Evolutionary conservation across 2,888 invertebrate species (phyloP).

Genomic region (Monochamus alternatus): DNA sequence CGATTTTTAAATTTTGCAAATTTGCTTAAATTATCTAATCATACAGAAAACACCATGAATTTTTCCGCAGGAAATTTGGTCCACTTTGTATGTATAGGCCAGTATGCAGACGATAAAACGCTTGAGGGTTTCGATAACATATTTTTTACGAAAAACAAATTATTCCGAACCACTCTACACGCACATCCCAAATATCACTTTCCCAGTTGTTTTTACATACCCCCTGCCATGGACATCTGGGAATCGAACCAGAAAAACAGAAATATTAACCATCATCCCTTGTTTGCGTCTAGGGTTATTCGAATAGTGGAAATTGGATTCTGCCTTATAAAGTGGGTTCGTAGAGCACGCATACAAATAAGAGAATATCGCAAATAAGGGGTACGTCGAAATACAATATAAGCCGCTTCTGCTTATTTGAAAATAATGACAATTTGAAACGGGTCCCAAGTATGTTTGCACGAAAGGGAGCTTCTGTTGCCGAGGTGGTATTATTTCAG

Average conservation of each 20-base stretch:
- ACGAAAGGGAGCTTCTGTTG: not conserved
- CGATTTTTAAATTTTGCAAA: too few species aligned
- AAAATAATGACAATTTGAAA: slow-evolving; percentile 14
- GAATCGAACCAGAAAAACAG: slow-evolving; percentile 15
- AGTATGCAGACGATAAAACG: too few species aligned
- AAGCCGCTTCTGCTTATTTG: slow-evolving; percentile 19
- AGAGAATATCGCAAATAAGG: slow-evolving; percentile 10
- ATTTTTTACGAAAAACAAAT: too few species aligned
- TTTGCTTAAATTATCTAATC: too few species aligned
- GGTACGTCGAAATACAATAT: slow-evolving; percentile 10
- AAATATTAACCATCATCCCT: slow-evolving; percentile 28
- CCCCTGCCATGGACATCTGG: slow-evolving; percentile 4
- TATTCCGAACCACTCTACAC: not conserved
- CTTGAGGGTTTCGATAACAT: too few species aligned
- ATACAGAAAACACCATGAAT: too few species aligned
- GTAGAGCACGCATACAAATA: slow-evolving; percentile 25
- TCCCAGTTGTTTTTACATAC: slow-evolving; percentile 1
- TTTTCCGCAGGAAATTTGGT: too few species aligned
- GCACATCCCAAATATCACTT: not conserved
- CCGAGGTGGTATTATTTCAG: not conserved
- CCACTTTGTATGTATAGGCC: too few species aligned
- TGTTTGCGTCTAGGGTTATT: slow-evolving; percentile 14
- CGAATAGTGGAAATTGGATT: slow-evolving; percentile 32
- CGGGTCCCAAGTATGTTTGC: not conserved
- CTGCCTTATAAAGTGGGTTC: slow-evolving; percentile 14